Conservation (phyloP, 2,113 vertebrate genomes). For the Mustela lutreola region DNA sequence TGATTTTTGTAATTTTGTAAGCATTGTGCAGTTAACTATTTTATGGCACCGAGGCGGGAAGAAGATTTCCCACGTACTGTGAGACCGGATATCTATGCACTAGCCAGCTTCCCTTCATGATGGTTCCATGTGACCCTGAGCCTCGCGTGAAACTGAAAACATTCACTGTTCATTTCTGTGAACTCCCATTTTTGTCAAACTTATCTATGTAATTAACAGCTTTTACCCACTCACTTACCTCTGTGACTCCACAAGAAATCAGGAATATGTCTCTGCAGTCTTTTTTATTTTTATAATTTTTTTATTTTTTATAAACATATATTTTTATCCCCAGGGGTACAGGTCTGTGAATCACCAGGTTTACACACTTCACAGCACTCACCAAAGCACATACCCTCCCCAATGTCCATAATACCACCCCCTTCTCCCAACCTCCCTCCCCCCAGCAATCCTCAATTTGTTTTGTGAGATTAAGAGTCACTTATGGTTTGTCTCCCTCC, state of each 20-base stretch:
- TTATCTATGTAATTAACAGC: neutral
- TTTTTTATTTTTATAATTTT: neutral
- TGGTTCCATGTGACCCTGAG: neutral
- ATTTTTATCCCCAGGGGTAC: no score
- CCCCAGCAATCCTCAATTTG: no score
- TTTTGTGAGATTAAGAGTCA: no score
- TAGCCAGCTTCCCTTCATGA: neutral
- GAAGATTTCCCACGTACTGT: neutral
- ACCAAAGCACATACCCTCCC: no score
- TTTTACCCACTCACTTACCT: neutral
- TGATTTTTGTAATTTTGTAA: slow-evolving; percentile 38
- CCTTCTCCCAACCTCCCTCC: no score
- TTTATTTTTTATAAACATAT: no score
- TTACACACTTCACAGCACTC: no score
- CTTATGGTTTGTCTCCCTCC: no score
- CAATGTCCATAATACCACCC: no score
- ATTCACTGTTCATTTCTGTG: neutral
- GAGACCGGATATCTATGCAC: neutral
- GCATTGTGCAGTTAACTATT: neutral
- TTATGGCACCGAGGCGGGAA: neutral
- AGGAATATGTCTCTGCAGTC: neutral
- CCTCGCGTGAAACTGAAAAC: neutral
- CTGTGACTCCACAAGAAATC: neutral
- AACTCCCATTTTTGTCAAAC: neutral
- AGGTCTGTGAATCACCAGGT: no score